Percentiles rank a stretch among this genome's conserved stretches.
Conservation (phyloP, 2,113 vertebrate species). For the Oryzias melastigma region DNA sequence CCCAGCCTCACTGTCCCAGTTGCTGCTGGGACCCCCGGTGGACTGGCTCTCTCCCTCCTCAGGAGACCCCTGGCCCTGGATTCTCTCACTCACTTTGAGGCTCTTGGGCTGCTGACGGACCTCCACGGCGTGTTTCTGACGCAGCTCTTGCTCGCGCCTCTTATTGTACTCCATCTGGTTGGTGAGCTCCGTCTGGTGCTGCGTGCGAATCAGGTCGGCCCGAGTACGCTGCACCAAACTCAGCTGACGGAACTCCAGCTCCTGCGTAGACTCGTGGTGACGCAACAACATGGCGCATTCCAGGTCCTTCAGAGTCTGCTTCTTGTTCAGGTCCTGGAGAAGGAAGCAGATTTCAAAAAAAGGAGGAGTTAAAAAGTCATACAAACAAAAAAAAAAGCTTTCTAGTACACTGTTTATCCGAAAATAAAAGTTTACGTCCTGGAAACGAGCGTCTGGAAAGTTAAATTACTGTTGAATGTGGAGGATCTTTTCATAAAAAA, state of each 20-base stretch:
- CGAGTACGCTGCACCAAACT: slow-evolving; percentile 85
- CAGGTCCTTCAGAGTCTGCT: slow-evolving; percentile 90
- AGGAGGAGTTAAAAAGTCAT: background rate
- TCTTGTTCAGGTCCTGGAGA: slow-evolving; percentile 88
- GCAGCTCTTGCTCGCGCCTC: slow-evolving; percentile 88
- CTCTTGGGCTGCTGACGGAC: slow-evolving; percentile 95
- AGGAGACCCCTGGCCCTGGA: slow-evolving; percentile 62
- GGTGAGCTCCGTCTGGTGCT: slow-evolving; percentile 92
- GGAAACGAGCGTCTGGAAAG: no score
- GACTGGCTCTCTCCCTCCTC: slow-evolving; percentile 35
- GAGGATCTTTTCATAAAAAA: no score
- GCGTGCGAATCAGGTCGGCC: slow-evolving; percentile 88
- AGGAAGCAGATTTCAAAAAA: background rate
- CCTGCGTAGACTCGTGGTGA: slow-evolving; percentile 89
- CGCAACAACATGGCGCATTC: slow-evolving; percentile 89
- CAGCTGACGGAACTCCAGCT: slow-evolving; percentile 88
- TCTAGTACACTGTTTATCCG: no score
- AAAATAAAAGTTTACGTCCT: no score
- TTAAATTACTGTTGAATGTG: no score
- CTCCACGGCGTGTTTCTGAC: slow-evolving; percentile 89
- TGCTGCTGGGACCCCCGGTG: slow-evolving; percentile 10
- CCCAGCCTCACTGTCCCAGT: slow-evolving; percentile 22
- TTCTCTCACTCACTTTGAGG: slow-evolving; percentile 89
- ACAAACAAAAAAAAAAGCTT: background rate
- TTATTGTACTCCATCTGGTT: slow-evolving; percentile 96